Base-by-base conservation (phyloP, 2,797 vertebrate genomes). In the Liparis tanakae region DNA sequence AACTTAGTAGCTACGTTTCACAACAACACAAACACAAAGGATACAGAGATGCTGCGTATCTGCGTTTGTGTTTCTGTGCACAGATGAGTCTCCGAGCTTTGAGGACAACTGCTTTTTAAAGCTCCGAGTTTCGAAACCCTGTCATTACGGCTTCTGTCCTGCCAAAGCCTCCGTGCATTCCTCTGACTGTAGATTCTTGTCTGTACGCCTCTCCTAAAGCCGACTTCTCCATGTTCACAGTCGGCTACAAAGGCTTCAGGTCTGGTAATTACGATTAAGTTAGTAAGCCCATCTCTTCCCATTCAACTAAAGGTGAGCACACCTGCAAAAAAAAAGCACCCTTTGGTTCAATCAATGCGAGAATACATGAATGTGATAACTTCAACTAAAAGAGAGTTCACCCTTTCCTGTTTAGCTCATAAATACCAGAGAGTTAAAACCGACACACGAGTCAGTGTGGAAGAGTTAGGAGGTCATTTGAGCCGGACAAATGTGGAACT, bases 111-210 rank as follows among this genome's bases (percentile, higher is more conserved):
- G 81, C 86, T 93, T 94, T 94, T 88, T 84, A 90, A 93, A 92
- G 94, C 78, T 87, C 36, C 18, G 84, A 76, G 67, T 94, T 93
- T 92, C 75, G 80, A 95, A 94, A 94, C 91, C 85, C 78, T 93
- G 80, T 93, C 85, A 95, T 95, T 94, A 95, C 86, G 91, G 87
- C 88, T 86, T 80, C 0, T 80, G 85, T 93, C 90, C 88, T 94
- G 92, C 92, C 93, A 94, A 93, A 93, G 43, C 57, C 85, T 92
- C 72, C 65, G 0, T 80, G 71, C 93, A 93, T 95, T 93, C 91
- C 94, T 91, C 77, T 85, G 85, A 86, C 90, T 86, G 76, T 76
- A 87, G 84, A 88, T 89, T 87, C 83, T 87, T 91, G 86, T 81
- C 84, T 84, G 64, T 78, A 76, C 88, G 87, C 83, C 70, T 85